Evolutionary conservation across 2,797 vertebrate genomes (phyloP), one percentile per base, ranked within the genome.

Genomic region (Rhincodon typus): DNA sequence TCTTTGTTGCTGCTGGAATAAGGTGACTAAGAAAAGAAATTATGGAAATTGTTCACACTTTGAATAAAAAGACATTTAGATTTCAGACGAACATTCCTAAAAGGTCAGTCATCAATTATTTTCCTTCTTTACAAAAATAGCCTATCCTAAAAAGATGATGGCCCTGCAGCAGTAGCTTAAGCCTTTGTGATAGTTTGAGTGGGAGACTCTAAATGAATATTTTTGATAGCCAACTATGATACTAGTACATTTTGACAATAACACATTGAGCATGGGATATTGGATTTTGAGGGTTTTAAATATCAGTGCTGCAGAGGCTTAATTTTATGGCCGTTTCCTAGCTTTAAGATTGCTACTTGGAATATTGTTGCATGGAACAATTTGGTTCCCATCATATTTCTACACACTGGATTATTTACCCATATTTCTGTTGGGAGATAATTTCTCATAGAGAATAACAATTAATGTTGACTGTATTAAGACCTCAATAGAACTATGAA

Each of bases 51-150:
- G 90, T 93, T 93, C 90, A 46, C 66, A 93, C 90, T 93, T 69
- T 93, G 90, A 93, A 93, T 93, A 93, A 69, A 93, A 93, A 93
- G 90, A 93, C 90, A 93, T 93, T 93, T 93, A 93, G 90, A 42
- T 69, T 93, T 93, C 90, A 69, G 90, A 93, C n/a, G 66, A 69
- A 93, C 66, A 93, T 93, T 38, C 90, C n/a, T 93, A 93, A 93
- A 93, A 93, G 90, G 90, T 93, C 90, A 93, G 90, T 67, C 90
- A 93, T 93, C 62, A 93, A 93, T 93, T 93, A 93, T 69, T 93
- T 93, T 93, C 90, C 90, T 93, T 93, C 90, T 93, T 69, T 93
- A 93, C 66, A 93, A 93, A 69, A 93, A 69, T 69, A 93, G 90
- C 62, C 67, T 67, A 93, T 21, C 21, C 25, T 38, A 93, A 69